Percentiles rank a stretch among this genome's conserved stretches.
Conservation (phyloP, 2,113 vertebrate genomes). For the Hiodon tergisus region DNA sequence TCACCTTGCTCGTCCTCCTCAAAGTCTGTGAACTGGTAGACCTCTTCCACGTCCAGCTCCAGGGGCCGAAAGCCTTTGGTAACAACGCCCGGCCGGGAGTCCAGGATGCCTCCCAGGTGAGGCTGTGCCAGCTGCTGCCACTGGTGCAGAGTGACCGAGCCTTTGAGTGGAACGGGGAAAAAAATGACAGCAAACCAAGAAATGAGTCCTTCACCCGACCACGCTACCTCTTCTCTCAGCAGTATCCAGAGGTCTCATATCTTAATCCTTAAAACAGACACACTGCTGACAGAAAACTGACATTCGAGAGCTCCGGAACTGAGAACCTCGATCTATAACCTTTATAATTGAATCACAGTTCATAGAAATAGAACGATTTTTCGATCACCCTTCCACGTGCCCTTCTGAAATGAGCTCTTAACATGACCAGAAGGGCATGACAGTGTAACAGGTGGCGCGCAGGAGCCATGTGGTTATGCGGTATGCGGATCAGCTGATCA, state of each 20-base stretch:
- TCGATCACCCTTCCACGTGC: too few relatives aligned
- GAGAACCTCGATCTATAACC: too few relatives aligned
- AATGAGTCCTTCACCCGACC: neutral
- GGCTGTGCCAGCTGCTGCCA: slow-evolving; percentile 98
- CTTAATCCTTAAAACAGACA: too few relatives aligned
- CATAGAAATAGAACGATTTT: too few relatives aligned
- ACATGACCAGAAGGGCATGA: too few relatives aligned
- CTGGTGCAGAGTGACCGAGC: slow-evolving; percentile 93
- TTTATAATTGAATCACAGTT: too few relatives aligned
- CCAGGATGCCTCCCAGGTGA: slow-evolving; percentile 89
- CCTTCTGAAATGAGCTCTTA: too few relatives aligned
- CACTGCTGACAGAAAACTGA: too few relatives aligned
- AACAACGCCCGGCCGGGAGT: slow-evolving; percentile 88
- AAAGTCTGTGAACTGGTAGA: slow-evolving; percentile 89
- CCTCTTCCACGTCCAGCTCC: slow-evolving; percentile 78
- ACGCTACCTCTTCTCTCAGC: neutral
- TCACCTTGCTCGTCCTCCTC: slow-evolving; percentile 90
- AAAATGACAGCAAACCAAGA: neutral
- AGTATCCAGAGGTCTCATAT: neutral
- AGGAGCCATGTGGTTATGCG: too few relatives aligned
- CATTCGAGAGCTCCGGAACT: too few relatives aligned
- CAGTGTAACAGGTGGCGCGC: too few relatives aligned
- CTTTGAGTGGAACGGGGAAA: slow-evolving; percentile 47
- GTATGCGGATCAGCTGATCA: too few relatives aligned
- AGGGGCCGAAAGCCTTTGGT: slow-evolving; percentile 93